Evolutionary conservation across 2,888 invertebrate genomes (phyloP).

Genomic region (Drosophila siamana): DNA sequence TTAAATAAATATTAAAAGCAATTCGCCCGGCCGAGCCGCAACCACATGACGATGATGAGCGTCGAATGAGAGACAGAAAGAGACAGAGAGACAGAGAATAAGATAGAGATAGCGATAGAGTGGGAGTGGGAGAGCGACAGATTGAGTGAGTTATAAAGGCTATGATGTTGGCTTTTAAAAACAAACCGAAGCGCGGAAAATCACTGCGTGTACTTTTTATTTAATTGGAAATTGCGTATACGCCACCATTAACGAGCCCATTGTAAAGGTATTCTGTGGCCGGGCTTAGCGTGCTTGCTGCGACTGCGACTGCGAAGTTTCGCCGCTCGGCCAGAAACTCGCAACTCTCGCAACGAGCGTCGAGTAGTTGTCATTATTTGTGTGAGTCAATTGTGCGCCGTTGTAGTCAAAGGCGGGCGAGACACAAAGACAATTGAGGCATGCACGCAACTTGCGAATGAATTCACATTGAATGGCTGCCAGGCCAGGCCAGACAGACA

Average conservation of each 20-base stretch:
- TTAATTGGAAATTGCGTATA: constrained; percentile 80
- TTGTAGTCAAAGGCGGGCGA: constrained; percentile 54
- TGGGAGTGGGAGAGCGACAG: neutral
- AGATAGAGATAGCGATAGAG: neutral
- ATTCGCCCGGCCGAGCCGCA: constrained; percentile 63
- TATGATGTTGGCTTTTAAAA: constrained; percentile 66
- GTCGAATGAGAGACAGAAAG: too few species aligned
- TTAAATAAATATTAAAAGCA: constrained; percentile 80
- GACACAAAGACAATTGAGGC: constrained; percentile 50
- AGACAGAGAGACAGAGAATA: neutral
- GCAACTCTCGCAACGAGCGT: constrained; percentile 17
- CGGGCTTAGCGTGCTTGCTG: constrained; percentile 46
- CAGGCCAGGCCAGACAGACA: constrained; percentile 34
- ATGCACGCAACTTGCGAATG: constrained; percentile 68
- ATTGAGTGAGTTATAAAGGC: constrained; percentile 50
- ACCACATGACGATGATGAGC: constrained; percentile 48
- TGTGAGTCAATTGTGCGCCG: constrained; percentile 78
- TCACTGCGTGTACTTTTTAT: constrained; percentile 63
- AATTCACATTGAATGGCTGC: constrained; percentile 48
- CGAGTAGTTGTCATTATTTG: constrained; percentile 74
- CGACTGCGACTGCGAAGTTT: constrained; percentile 24
- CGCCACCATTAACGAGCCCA: constrained; percentile 75
- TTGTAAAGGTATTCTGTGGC: constrained; percentile 54
- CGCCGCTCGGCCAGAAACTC: constrained; percentile 9
- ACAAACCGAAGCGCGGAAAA: constrained; percentile 63